A percentile compares a stretch with the other conserved stretches of the same genome.
These are phyloP conservation scores for Sebastiscus tertius DNA, from an alignment of 2,797 vertebrate genomes.

Conservation along the genomic window DNA sequence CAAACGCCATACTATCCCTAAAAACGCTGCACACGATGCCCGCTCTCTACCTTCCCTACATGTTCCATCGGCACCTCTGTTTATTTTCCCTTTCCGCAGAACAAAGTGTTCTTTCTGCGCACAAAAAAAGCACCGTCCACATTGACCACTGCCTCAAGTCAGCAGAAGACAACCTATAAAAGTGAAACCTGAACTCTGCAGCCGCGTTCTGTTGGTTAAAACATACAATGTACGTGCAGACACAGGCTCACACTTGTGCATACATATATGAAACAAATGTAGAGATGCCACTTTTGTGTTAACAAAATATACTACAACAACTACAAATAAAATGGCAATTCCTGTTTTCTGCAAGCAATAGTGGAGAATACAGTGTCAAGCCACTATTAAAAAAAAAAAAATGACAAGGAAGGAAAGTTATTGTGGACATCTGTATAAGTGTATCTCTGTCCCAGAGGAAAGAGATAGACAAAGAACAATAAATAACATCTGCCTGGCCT, in stretches of 20 bases:
- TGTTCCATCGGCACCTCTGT: slow-evolving; percentile 48
- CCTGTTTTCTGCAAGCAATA: neutral
- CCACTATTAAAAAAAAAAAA: slow-evolving; percentile 19
- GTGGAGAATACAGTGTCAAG: slow-evolving; percentile 20
- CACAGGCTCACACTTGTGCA: slow-evolving; percentile 2
- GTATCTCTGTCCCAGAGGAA: slow-evolving; percentile 65
- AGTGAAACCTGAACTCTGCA: slow-evolving; percentile 65
- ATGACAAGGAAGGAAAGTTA: slow-evolving; percentile 67
- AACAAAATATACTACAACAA: neutral
- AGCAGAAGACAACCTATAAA: slow-evolving; percentile 57
- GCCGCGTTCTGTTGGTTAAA: slow-evolving; percentile 17
- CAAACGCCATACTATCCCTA: slow-evolving; percentile 20
- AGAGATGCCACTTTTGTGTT: slow-evolving; percentile 7
- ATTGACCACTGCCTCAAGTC: slow-evolving; percentile 66
- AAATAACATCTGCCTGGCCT: slow-evolving; percentile 81
- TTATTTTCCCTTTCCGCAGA: slow-evolving; percentile 57
- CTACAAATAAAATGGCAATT: neutral
- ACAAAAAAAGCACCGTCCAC: slow-evolving; percentile 38
- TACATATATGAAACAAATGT: neutral
- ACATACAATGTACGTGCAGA: slow-evolving; percentile 1
- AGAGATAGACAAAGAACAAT: slow-evolving; percentile 80
- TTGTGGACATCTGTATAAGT: slow-evolving; percentile 79
- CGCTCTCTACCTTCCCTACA: slow-evolving; percentile 30
- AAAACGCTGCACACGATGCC: slow-evolving; percentile 44
- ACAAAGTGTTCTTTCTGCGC: slow-evolving; percentile 74